phyloP scores from a whole-genome alignment of 2,888 invertebrate genomes.

The Sinotaia quadrata region DNA sequence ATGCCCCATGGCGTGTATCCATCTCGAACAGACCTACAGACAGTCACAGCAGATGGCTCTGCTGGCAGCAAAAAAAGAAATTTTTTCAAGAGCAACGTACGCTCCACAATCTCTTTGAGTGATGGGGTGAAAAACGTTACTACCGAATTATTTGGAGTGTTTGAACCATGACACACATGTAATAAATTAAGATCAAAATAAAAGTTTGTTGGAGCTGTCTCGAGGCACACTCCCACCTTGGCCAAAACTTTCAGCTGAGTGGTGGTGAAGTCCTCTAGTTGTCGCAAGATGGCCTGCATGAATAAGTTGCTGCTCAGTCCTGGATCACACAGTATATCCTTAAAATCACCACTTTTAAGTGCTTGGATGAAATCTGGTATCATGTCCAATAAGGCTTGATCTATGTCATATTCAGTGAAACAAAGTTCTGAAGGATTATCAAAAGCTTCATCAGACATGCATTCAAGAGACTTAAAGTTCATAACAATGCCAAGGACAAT shows the following conservation, averaged over 20 bases:
- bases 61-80: constrained; percentile 40
- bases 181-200: constrained; percentile 35
- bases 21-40: constrained; percentile 64
- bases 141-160: constrained; percentile 45
- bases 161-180: constrained; percentile 55
- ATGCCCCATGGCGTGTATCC: constrained; percentile 63
- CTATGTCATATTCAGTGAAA: constrained; percentile 23
- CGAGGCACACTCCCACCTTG: constrained; percentile 54
- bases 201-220: constrained; percentile 45
- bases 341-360: not conserved
- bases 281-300: constrained; percentile 16
- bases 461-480: constrained; percentile 14
- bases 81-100: constrained; percentile 40
- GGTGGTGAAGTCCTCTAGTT: constrained; percentile 35
- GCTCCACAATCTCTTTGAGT: constrained; percentile 36
- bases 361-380: constrained; percentile 20
- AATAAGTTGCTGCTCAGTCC: not conserved
- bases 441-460: not conserved
- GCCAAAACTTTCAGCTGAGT: constrained; percentile 46
- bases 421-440: constrained; percentile 13
- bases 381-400: constrained; percentile 31
- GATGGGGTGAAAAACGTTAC: constrained; percentile 49
- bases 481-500: constrained; percentile 13
- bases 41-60: constrained; percentile 50
- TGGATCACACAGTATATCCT: constrained; percentile 24